Evolutionary conservation across 2,888 invertebrate species (phyloP).

Genomic region (Cactoblastis cactorum): DNA sequence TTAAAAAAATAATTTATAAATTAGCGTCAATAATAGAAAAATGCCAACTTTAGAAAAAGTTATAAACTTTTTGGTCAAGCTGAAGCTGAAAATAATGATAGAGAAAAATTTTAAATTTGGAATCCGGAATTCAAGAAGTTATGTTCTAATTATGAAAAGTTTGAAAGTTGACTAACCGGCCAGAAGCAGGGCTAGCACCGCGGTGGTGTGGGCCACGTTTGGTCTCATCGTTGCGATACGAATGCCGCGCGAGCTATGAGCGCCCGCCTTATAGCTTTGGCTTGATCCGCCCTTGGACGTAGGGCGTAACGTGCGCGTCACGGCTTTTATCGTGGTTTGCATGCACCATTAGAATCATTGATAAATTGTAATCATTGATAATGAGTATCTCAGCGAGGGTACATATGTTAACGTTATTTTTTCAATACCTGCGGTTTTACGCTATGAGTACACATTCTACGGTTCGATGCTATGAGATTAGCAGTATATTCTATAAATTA

Average conservation of each 20-base stretch:
- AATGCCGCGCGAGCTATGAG: constrained; percentile 47
- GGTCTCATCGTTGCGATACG: constrained; percentile 51
- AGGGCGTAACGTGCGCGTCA: constrained; percentile 27
- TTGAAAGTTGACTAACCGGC: constrained; percentile 49
- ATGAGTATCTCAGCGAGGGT: background rate
- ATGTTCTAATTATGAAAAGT: constrained; percentile 12
- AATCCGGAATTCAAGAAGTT: background rate
- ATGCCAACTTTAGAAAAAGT: background rate
- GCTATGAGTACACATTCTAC: no score
- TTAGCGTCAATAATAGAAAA: background rate
- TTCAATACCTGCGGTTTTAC: no score
- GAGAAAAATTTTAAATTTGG: background rate
- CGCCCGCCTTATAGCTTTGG: constrained; percentile 54
- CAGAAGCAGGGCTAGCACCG: constrained; percentile 51
- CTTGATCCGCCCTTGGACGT: constrained; percentile 41
- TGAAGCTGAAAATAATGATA: background rate
- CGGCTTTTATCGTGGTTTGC: background rate
- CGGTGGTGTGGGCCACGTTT: constrained; percentile 45
- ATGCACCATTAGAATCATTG: background rate
- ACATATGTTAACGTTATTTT: no score
- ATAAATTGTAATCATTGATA: background rate
- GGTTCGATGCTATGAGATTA: no score
- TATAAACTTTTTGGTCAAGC: background rate
- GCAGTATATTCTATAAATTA: no score
- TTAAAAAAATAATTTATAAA: background rate